Base-by-base conservation (phyloP, 2,113 vertebrate species). In the Ophiodon elongatus region DNA sequence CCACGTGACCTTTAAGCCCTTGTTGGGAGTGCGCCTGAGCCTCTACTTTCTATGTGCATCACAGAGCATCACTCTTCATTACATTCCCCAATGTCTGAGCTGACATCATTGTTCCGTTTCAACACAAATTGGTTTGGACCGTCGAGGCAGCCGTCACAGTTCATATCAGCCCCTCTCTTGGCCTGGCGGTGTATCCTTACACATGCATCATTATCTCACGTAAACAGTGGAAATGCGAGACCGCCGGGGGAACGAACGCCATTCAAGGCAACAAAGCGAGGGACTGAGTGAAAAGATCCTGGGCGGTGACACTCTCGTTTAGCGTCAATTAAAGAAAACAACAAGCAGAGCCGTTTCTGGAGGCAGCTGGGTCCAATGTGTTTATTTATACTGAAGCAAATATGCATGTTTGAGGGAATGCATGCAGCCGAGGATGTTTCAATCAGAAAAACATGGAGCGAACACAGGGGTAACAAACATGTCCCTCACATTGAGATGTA, bases 181-280 rank as follows among this genome's bases (percentile, higher is more conserved):
- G 84, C 84, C 85, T 70, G 75, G 56, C 29, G 85, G 93, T 93
- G 90, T 94, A 86, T 90, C 82, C 90, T 92, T 92, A 92, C 90
- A 84, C 86, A 87, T 76, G 80, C 88, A 89, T 92, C 89, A 93
- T 94, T 92, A 93, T 92, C 87, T 93, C 81, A 86, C 66, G 79
- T 92, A 95, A 94, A 94, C 91, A 93, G 77, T 85, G 91, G 92
- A 93, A 95, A 94, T 8, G 63, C 69, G 73, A 94, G 86, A 90
- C 64, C 13, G 68, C 59, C 62, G 25, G 67, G 88, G 80, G 82
- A 90, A 82, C 31, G 9, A 60, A 82, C 81, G 73, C 82, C 79
- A 83, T 91, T 89, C 91, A 73, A 60, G 65, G 72, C 79, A 89
- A 92, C 71, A 83, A 90, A 86, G 83, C 73, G 14, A 27, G 76